Evolutionary conservation across 2,113 vertebrate genomes (phyloP).

Genomic region (Callaeas wilsoni): DNA sequence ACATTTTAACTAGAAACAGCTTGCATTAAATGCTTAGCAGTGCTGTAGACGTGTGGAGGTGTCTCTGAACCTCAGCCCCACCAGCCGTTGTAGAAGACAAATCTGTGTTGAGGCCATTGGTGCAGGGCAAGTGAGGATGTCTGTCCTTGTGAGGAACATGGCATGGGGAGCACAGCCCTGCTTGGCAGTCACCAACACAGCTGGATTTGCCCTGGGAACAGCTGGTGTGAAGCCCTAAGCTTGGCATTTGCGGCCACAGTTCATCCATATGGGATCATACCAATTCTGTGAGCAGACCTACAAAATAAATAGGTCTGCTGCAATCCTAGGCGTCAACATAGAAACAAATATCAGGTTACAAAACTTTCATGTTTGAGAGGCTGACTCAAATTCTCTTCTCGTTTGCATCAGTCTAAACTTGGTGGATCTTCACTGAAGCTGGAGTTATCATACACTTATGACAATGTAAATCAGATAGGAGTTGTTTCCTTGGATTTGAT

Average conservation of each 20-base stretch:
- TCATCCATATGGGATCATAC: background rate
- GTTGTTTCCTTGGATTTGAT: background rate
- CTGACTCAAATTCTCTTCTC: background rate
- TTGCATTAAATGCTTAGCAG: background rate
- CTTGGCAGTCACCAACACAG: too few species aligned
- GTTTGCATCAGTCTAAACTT: background rate
- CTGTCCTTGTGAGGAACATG: rapidly evolving
- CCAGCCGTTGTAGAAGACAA: background rate
- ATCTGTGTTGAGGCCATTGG: rapidly evolving
- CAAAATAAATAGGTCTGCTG: background rate
- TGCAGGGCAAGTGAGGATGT: background rate
- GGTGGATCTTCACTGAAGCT: background rate
- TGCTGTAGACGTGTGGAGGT: rapidly evolving
- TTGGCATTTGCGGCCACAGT: background rate
- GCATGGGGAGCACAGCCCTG: background rate
- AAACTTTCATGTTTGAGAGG: background rate
- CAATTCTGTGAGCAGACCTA: background rate
- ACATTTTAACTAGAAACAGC: background rate
- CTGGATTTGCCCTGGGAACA: background rate
- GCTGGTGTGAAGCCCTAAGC: background rate
- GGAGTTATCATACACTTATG: background rate
- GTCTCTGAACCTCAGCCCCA: background rate
- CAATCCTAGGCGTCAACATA: background rate
- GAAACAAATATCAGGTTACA: background rate
- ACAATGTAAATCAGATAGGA: background rate